Evolutionary conservation across 2,797 vertebrate species (phyloP), one percentile per base, ranked within the genome.

Genomic region (Clarias pachynema): DNA sequence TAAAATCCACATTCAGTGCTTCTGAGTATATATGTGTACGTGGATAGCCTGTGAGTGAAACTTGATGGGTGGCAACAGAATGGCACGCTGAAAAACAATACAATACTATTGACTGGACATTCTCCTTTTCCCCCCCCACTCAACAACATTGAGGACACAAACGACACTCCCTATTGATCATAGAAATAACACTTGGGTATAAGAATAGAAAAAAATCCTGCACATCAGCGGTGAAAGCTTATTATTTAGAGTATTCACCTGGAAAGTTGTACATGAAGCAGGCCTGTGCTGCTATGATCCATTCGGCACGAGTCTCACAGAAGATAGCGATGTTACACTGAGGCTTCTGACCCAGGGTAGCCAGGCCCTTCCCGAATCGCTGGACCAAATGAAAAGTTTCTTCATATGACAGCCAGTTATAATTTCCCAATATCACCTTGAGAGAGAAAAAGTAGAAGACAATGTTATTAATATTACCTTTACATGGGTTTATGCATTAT

Each of bases 191-290:
- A 57, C 7, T 29, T 56, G 5, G 5, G 7, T 56, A 29, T 12
- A 60, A 3, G 75, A 24, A 7, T 37, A 34, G 22, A 65, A 57
- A 57, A 70, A 72, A 79, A 37, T 26, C 59, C 24, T 81, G 66
- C 34, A 68, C 57, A 15, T 29, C 20, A 65, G 3, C 24, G 16
- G 24, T 77, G 16, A 22, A 31, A 78, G 85, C 37, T 62, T 63
- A 22, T 14, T 24, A 63, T 1, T 14, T 3, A 9, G 12, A 40
- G 24, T 79, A 96, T 97, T 92, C 93, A 99, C 98, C 93, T 91
- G 97, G 98, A 89, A 99, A 99, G 92, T 98, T 99, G 94, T 97
- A 97, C 96, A 99, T 99, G 85, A 99, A 99, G 92, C 98, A 99
- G 57, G 98, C 96, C 91, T 98, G 98, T 0, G 98, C 98, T 12